These are phyloP conservation scores for Triplophysa siluroides DNA, from an alignment of 2,113 vertebrate species.

Conservation along the genomic window DNA sequence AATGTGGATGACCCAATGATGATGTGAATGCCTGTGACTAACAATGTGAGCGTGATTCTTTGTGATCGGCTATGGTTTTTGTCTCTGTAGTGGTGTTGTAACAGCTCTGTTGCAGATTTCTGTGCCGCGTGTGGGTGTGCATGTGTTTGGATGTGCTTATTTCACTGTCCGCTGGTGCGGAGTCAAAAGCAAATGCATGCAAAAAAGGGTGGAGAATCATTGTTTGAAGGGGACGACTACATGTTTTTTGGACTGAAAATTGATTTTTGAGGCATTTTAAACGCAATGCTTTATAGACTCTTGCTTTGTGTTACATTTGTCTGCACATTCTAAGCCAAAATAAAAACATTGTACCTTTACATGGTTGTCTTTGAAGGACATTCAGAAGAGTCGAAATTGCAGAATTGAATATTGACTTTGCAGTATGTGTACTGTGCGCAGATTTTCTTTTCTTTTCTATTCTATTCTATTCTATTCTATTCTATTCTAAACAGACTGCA, in stretches of 20 bases:
- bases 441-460: no score
- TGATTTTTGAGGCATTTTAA: not conserved
- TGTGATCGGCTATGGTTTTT: not conserved
- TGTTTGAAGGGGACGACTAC: slow-evolving; percentile 25
- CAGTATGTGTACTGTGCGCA: no score
- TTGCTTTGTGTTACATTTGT: no score
- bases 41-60: not conserved
- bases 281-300: no score
- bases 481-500: no score
- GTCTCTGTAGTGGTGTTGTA: not conserved
- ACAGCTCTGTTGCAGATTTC: not conserved
- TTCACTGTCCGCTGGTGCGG: slow-evolving; percentile 33
- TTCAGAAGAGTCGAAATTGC: no score
- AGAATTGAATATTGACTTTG: no score
- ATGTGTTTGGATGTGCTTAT: slow-evolving; percentile 31
- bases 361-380: no score
- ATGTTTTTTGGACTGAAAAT: not conserved
- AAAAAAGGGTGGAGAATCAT: slow-evolving; percentile 35
- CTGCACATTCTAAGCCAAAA: no score
- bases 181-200: slow-evolving; percentile 40
- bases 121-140: not conserved
- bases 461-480: no score
- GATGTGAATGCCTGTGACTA: not conserved
- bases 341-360: no score
- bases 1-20: not conserved